Base-by-base conservation (phyloP, 2,113 vertebrate genomes). In the Rostratula benghalensis region DNA sequence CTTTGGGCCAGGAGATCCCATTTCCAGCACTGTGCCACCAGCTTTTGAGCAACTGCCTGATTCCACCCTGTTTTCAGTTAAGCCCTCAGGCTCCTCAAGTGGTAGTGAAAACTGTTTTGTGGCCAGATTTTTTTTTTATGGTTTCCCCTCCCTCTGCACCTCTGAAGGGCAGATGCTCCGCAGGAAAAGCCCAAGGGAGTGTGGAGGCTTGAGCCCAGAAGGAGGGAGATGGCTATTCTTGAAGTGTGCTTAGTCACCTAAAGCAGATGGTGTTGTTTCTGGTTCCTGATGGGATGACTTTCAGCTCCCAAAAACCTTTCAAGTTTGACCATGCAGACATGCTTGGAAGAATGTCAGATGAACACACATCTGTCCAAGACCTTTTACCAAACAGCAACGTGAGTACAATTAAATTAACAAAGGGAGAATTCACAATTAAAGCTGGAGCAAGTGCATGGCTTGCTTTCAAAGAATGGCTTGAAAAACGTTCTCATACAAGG, bases 351-450 rank as follows among this genome's bases (percentile, higher is more conserved):
- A 91, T 71, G 94, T 96, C 89, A 96, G 94, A 94, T 95, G 93
- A 95, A 50, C 46, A 82, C 91, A 94, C 96, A 96, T 96, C 95
- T 97, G 96, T 85, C 95, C 91, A 95, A 95, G 89, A 95, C 89
- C 59, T 94, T 95, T 96, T 94, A 95, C 82, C 81, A 94, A 94
- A 74, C 54, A 74, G 92, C 78, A 95, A 89, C 87, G 78, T 11
- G 61, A 95, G 92, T 80, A 96, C 90, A 91, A 97, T 97, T 94
- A 90, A 94, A 95, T 97, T 88, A 95, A 94, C 91, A 88, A 93
- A 96, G 87, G 57, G 67, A 84, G 83, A 79, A 59, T 41, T 94
- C 46, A 70, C 93, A 89, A 85, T 84, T 95, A 94, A 90, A 94
- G 67, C 74, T 89, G 89, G 67, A 94, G 83, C 24, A 90, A 96